Base-by-base conservation (phyloP, 2,888 invertebrate species). In the Acanthopleura granulata region DNA sequence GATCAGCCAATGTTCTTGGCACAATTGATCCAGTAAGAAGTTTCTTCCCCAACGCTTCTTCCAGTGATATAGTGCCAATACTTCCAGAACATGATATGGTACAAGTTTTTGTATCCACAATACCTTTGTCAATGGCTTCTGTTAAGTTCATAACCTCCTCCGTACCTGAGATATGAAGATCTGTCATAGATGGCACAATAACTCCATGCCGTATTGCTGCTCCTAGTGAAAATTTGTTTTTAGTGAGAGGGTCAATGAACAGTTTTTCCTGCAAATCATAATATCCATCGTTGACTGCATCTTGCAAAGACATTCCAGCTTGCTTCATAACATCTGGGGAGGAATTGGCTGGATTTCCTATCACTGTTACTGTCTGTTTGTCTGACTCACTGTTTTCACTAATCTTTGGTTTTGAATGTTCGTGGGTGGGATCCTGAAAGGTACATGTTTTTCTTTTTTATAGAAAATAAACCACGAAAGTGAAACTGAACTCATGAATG, bases 101-200 rank as follows among this genome's bases (percentile, higher is more conserved):
- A 18, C 78, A 78, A 66, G 82, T 79, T 14, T 66, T 66, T 72
- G 82, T 81, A 29, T 88, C 87, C 62, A 88, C 76, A 27, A 86
- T 51, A 15, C 87, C 88, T 78, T 82, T 83, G 40, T 77, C 74
- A 16, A 89, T 79, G 74, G 88, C 88, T 61, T 88, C 87, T 62
- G 83, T 82, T 57, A 89, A 75, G 30, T 82, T 82, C 70, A 82
- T 72, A 1, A 79, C 80, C 74, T 79, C 76, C 62, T 94, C 94
- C 0, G 94, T 95, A n/a, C n/a, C 75, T 93, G 95, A 94, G 91
- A 97, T 96, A 57, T 94, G 93, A 72, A 97, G 93, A 92, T 95
- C 95, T 16, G 96, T 95, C 0, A 94, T 94, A 77, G 92, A 92
- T 77, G 95, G 94, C 16, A 16, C 22, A 66, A 66, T 66, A 66